Base-by-base conservation (phyloP, 1,140 invertebrate species). In the Oncopodura yosiiana region DNA sequence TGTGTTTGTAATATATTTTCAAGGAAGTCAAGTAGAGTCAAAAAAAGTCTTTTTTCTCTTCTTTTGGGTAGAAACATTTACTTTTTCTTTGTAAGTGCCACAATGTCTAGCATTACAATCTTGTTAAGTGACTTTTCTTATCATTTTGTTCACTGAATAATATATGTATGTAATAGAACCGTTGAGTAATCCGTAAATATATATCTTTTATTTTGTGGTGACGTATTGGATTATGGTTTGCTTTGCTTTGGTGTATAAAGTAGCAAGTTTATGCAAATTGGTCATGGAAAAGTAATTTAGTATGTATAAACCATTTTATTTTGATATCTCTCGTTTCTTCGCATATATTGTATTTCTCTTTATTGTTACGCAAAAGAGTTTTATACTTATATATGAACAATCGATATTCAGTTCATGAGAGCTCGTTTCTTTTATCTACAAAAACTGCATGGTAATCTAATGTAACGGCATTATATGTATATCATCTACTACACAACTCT, bases 231-330 rank as follows among this genome's bases (percentile, higher is more conserved):
- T 27, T 27, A 32, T 32, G 44, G 32, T 49, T 36, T 26, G 27
- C 50, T 53, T 53, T 53, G 50, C 26, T n/a, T n/a, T n/a, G n/a
- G n/a, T n/a, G n/a, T n/a, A n/a, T n/a, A n/a, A n/a, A n/a, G n/a
- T n/a, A n/a, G n/a, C n/a, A n/a, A n/a, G n/a, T n/a, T 53, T 53
- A 53, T 43, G 50, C 21, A 53, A 44, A 53, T 53, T 53, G 50
- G 50, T 53, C 50, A 53, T 53, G 50, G 50, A 53, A 53, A 53
- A 53, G 38, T 32, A 30, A 53, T 51, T 37, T 43, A 27, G n/a
- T n/a, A n/a, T n/a, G n/a, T n/a, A n/a, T n/a, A n/a, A n/a, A n/a
- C 14, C 14, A 5, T 16, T 30, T 4, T 45, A 21, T 29, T 12
- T 12, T 19, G 30, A 9, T 29, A 46, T 18, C 26, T 46, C 16